Evolutionary conservation across 2,888 invertebrate species (phyloP).

Genomic region (Noctua janthina): DNA sequence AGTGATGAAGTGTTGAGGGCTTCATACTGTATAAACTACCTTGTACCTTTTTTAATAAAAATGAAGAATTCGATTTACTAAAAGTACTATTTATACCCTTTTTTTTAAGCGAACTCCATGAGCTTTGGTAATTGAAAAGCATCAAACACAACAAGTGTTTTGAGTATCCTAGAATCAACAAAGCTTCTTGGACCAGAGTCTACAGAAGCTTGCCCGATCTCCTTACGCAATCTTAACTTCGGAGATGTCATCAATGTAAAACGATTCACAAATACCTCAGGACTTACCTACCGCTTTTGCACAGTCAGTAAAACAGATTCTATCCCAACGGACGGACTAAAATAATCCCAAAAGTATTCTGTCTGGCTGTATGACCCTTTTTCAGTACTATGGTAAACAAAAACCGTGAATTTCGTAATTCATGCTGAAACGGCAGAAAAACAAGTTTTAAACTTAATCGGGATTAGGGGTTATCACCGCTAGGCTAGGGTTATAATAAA

Average conservation of each 20-base stretch:
- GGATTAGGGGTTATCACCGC: not conserved
- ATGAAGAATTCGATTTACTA: too few relatives aligned
- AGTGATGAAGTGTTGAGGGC: too few relatives aligned
- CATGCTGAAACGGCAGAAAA: slow-evolving; percentile 5
- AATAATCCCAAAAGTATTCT: not conserved
- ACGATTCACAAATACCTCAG: not conserved
- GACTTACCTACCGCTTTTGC: not conserved
- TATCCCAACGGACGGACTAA: not conserved
- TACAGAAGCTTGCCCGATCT: too few relatives aligned
- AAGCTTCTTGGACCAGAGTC: too few relatives aligned
- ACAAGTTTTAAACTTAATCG: not conserved
- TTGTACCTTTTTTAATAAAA: too few relatives aligned
- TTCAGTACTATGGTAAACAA: not conserved
- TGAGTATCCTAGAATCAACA: too few relatives aligned
- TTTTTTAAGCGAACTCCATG: too few relatives aligned
- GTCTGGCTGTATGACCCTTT: not conserved
- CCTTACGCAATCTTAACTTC: not conserved
- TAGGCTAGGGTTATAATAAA: not conserved
- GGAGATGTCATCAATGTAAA: not conserved
- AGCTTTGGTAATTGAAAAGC: too few relatives aligned
- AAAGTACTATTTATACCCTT: too few relatives aligned
- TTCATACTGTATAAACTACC: too few relatives aligned
- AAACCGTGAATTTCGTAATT: not conserved
- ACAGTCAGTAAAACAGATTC: not conserved
- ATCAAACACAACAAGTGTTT: too few relatives aligned